Evolutionary conservation across 2,113 vertebrate genomes (phyloP), one percentile per base, ranked within the genome.

Genomic region (Elephantulus edwardii): DNA sequence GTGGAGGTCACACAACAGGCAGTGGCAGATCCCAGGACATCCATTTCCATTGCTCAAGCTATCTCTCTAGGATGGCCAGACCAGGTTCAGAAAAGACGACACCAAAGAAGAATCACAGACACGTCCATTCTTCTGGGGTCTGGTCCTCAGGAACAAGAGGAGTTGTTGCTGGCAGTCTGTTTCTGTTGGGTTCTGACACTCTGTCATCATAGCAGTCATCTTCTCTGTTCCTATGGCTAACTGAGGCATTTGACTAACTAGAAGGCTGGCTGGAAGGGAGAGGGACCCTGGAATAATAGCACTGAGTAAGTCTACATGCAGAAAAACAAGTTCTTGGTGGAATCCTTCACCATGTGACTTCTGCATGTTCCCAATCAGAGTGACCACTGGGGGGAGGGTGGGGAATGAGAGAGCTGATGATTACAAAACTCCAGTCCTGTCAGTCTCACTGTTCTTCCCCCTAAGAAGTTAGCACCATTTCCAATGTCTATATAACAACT

Each of bases 261-360:
- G 24, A 77, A 83, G 50, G 26, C 76, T 50, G 77, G n/a, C 38
- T 0, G 7, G 78, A 48, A 70, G 44, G n/a, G 50, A 82, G 62
- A 46, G 22, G 10, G n/a, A n/a, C 54, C 35, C 77, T 35, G 70
- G 91, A 87, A 79, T 93, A 66, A 90, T n/a, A 74, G 44, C 17
- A 56, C 30, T 77, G 60, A 92, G 85, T 80, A 92, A 94, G 71
- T 19, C 26, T 54, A 62, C 78, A 92, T 0, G 4, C 70, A 87
- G 52, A 66, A 75, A 94, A 94, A 85, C 50, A 94, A 86, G 60
- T 66, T 86, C 50, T 44, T 68, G 11, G 54, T 70, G 66, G 80
- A 75, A 75, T 66, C 17, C 9, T 70, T 68, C 46, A 40, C 6
- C 62, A 19, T 52, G 20, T 83, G 88, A 85, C 66, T 40, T 28